Evolutionary conservation across 2,113 vertebrate species (phyloP).

Genomic region (Leptosomus discolor): DNA sequence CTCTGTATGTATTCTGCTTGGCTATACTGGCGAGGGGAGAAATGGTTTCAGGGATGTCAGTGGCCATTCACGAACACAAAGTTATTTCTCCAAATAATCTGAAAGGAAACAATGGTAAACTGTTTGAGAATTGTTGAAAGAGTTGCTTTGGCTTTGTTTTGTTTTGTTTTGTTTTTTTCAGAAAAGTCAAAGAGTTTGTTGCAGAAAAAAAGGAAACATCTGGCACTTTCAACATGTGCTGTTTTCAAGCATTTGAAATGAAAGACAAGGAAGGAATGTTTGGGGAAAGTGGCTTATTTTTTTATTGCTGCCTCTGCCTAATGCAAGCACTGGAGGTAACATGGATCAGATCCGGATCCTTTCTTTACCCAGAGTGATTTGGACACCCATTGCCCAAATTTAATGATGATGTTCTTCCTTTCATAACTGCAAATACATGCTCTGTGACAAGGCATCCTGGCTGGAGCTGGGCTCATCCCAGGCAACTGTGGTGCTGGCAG

Average conservation of each 20-base stretch:
- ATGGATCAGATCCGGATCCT: not conserved
- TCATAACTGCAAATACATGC: not conserved
- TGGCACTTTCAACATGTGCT: not conserved
- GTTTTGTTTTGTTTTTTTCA: not conserved
- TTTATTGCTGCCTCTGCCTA: not conserved
- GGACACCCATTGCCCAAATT: not conserved
- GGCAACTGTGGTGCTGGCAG: accelerated
- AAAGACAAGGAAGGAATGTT: not conserved
- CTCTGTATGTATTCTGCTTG: not conserved
- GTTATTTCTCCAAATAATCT: not conserved
- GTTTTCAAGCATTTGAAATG: not conserved
- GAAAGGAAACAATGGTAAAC: not conserved
- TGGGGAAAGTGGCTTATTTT: not conserved
- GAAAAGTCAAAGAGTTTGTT: not conserved
- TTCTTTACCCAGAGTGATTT: not conserved
- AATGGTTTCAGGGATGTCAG: not conserved
- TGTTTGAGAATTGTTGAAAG: not conserved
- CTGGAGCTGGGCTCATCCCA: not conserved
- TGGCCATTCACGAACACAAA: not conserved
- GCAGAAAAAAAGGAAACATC: not conserved
- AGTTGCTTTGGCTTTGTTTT: not conserved
- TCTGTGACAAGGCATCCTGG: not conserved
- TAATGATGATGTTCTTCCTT: not conserved
- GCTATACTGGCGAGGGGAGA: not conserved
- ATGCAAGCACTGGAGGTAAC: not conserved